Percentiles rank a stretch among this genome's conserved stretches.
These are phyloP conservation scores for Mirounga angustirostris DNA, from an alignment of 2,113 vertebrate species.

Conservation along the genomic window DNA sequence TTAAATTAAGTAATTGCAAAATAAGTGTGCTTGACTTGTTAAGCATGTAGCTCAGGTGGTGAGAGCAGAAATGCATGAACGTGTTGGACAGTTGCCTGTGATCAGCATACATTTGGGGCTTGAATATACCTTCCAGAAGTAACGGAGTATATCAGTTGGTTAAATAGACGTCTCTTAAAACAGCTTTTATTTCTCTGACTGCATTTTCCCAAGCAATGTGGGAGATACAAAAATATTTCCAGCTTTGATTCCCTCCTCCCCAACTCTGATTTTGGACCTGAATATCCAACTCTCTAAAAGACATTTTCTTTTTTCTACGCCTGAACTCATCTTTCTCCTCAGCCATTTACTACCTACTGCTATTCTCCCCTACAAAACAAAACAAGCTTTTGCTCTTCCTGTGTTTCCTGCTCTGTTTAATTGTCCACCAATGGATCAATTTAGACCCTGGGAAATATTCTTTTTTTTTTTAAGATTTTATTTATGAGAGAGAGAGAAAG, in stretches of 20 bases:
- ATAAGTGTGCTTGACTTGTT: neutral
- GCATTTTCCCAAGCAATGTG: neutral
- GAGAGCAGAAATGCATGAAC: neutral
- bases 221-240: neutral
- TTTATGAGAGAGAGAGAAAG: too few relatives aligned
- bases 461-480: neutral
- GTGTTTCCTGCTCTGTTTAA: neutral
- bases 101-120: neutral
- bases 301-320: neutral
- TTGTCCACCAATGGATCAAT: neutral
- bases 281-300: neutral
- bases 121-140: neutral
- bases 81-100: neutral
- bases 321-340: neutral
- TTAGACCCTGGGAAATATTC: constrained; percentile 14
- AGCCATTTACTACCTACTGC: neutral
- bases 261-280: neutral
- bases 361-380: neutral
- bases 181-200: neutral
- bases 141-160: neutral
- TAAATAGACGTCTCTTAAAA: neutral
- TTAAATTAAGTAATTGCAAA: neutral
- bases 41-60: neutral
- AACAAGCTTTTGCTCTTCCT: neutral
- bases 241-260: neutral